phyloP scores from a whole-genome alignment of 2,888 invertebrate genomes.

The Hypselothyrea guttata region DNA sequence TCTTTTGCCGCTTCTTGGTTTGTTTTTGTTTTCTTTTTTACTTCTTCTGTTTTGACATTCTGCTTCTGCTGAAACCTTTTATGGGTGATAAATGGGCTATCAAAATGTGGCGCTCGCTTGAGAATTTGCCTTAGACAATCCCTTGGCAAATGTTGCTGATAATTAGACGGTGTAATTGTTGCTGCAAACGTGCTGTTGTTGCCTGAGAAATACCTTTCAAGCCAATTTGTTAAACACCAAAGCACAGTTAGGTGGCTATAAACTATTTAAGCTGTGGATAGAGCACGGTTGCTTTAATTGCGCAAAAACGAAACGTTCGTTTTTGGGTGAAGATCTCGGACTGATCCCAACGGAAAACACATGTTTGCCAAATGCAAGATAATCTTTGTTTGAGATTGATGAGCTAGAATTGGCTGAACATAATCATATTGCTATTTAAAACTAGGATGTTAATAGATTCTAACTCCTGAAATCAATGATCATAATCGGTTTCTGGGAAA shows the following conservation, averaged over 20 bases:
- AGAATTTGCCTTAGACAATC: conserved; percentile 34
- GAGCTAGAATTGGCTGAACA: no score
- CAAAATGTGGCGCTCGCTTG: conserved; percentile 46
- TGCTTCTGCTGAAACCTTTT: conserved; percentile 10
- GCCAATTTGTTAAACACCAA: conserved; percentile 20
- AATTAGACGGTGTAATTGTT: conserved; percentile 41
- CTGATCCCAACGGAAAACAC: no score
- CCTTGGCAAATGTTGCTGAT: conserved; percentile 18
- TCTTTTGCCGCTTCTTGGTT: neutral
- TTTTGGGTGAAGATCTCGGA: neutral
- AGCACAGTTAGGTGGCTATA: conserved; percentile 33
- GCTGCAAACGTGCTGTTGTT: conserved; percentile 15
- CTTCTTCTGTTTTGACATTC: conserved; percentile 5
- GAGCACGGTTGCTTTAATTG: neutral
- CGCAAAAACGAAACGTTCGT: neutral
- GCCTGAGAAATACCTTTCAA: conserved; percentile 18
- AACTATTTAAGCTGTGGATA: no score
- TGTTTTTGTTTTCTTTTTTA: neutral
- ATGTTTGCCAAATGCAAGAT: no score
- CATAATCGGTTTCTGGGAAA: no score
- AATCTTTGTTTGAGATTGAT: no score
- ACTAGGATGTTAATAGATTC: no score
- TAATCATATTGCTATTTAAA: no score
- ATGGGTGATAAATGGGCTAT: conserved; percentile 63
- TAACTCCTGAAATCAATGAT: no score